A percentile compares a stretch with the other conserved stretches of the same genome.
Evolutionary conservation across 2,113 vertebrate species (phyloP).

Genomic region (Chloropsis hardwickii): DNA sequence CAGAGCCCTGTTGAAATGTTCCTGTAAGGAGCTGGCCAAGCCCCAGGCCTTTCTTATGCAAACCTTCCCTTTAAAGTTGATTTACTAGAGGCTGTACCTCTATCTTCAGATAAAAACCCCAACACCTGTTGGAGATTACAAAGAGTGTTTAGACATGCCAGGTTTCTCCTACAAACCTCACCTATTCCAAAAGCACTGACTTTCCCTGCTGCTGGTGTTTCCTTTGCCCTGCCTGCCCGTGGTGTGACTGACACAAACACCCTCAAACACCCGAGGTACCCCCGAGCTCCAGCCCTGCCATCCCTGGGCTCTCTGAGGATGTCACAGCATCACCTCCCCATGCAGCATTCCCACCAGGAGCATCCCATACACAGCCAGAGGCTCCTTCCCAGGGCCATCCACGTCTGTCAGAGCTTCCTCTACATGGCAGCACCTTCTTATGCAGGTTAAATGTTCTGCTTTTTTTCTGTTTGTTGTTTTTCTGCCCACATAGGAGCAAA

Average conservation of each 20-base stretch:
- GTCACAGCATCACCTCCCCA: too few relatives aligned
- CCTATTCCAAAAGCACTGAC: neutral
- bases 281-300: rapidly evolving
- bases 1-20: neutral
- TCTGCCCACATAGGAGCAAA: rapidly evolving
- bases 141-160: neutral
- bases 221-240: neutral
- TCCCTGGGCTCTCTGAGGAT: neutral
- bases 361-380: neutral
- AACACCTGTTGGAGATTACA: neutral
- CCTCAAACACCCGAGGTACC: rapidly evolving
- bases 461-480: neutral
- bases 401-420: rapidly evolving
- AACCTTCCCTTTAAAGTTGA: neutral
- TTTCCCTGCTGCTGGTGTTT: neutral
- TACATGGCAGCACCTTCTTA: rapidly evolving
- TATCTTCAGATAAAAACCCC: neutral
- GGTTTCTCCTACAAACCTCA: neutral
- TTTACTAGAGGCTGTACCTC: neutral
- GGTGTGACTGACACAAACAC: neutral
- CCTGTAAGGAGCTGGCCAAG: neutral
- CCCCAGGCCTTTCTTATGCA: neutral
- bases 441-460: neutral
- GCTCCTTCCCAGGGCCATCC: neutral
- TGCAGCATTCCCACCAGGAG: neutral